A percentile compares a stretch with the other conserved stretches of the same genome.
Evolutionary conservation across 1,140 invertebrate species (phyloP).

Genomic region (Drosophila busckii): DNA sequence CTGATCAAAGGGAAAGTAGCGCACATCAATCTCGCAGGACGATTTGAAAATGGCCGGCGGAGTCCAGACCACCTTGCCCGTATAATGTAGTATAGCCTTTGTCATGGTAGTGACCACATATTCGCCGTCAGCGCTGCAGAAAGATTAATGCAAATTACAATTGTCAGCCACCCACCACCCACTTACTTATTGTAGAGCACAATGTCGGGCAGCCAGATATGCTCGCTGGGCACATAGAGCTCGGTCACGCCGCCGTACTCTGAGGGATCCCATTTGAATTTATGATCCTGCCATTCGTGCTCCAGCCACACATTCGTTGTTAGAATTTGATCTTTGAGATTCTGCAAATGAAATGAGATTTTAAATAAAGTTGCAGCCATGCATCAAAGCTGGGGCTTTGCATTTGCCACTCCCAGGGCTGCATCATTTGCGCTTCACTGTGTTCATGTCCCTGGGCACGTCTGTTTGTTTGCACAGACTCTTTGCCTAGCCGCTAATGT

Average conservation of each 20-base stretch:
- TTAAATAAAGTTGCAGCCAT: slow-evolving; percentile 34
- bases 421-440: slow-evolving; percentile 2
- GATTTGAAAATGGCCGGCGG: slow-evolving; percentile 98
- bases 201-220: slow-evolving; percentile 97
- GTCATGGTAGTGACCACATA: slow-evolving; percentile 99
- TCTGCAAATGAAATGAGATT: slow-evolving; percentile 82
- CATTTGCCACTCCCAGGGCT: slow-evolving; percentile 20
- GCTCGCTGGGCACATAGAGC: slow-evolving; percentile 94
- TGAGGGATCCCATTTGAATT: slow-evolving; percentile 96
- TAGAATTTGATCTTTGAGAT: slow-evolving; percentile 97
- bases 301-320: slow-evolving; percentile 98
- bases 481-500: slow-evolving; percentile 47
- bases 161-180: background rate
- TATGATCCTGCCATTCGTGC: slow-evolving; percentile 98
- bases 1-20: slow-evolving; percentile 98
- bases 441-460: slow-evolving; percentile 6
- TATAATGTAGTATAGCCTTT: slow-evolving; percentile 94
- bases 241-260: slow-evolving; percentile 97
- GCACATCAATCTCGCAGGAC: slow-evolving; percentile 97
- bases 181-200: slow-evolving; percentile 98
- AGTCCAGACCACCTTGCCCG: slow-evolving; percentile 94
- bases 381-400: slow-evolving; percentile 61
- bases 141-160: background rate
- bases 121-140: slow-evolving; percentile 94
- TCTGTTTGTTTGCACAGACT: slow-evolving; percentile 20